These are phyloP conservation scores for Trachelus troglodyta DNA, from an alignment of 2,888 invertebrate species.

Conservation along the genomic window DNA sequence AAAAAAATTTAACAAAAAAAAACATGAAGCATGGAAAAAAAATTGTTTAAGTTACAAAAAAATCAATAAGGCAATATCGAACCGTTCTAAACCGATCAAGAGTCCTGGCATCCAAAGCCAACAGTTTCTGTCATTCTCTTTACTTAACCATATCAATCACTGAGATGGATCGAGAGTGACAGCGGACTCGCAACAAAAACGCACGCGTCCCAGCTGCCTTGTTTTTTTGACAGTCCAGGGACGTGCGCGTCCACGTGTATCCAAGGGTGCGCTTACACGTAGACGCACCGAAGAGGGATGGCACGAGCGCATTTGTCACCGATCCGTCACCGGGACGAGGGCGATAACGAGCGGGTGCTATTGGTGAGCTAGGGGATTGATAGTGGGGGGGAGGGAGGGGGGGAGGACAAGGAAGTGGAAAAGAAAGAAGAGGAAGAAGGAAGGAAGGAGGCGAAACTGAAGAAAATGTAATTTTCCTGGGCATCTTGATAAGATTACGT, in stretches of 20 bases:
- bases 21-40: too few species aligned
- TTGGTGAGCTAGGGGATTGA: not conserved
- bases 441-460: constrained; percentile 7
- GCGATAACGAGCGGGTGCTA: constrained; percentile 24
- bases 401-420: not conserved
- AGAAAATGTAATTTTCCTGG: constrained; percentile 29
- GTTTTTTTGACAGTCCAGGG: constrained; percentile 17
- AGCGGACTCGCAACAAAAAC: constrained; percentile 20
- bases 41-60: too few species aligned
- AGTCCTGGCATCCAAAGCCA: constrained; percentile 8
- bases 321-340: constrained; percentile 30
- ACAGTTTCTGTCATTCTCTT: constrained; percentile 1
- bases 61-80: not conserved
- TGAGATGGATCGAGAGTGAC: constrained; percentile 23
- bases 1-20: not conserved
- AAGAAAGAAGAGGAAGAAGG: constrained; percentile 4
- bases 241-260: constrained; percentile 15
- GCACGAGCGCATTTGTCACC: constrained; percentile 31
- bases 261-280: constrained; percentile 3
- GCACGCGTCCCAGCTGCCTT: constrained; percentile 23
- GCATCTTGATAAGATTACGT: constrained; percentile 30
- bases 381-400: not conserved
- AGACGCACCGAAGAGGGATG: constrained; percentile 15
- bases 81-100: constrained; percentile 11
- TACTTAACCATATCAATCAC: constrained; percentile 17